phyloP scores from a whole-genome alignment of 2,888 invertebrate genomes.

The Acronicta alni region DNA sequence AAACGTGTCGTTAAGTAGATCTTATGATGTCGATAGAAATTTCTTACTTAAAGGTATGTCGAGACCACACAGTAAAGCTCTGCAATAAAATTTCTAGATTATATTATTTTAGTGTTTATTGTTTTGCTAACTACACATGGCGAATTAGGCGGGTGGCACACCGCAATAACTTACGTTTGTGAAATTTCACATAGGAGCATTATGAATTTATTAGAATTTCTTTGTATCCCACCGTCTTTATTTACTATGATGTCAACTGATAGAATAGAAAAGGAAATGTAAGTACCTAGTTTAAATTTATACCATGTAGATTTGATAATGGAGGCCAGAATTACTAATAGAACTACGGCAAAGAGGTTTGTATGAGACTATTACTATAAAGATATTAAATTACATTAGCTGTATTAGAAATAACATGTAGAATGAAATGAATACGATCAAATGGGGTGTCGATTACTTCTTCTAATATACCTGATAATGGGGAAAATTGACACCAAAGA shows the following conservation, averaged over 20 bases:
- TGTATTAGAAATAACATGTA: not conserved
- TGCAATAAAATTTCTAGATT: conserved; percentile 23
- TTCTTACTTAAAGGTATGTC: no score
- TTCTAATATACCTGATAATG: not conserved
- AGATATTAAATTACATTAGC: conserved; percentile 9
- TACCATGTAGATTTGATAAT: not conserved
- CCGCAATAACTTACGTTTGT: conserved; percentile 61
- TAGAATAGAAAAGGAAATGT: not conserved
- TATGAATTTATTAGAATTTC: conserved; percentile 60
- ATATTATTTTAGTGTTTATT: conserved; percentile 31
- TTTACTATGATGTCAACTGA: conserved; percentile 16
- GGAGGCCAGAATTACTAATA: not conserved
- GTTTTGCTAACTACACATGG: conserved; percentile 48
- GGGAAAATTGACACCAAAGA: conserved; percentile 25
- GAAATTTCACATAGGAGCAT: conserved; percentile 52
- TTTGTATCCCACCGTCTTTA: conserved; percentile 30
- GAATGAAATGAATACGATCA: conserved; percentile 9
- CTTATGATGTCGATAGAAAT: no score
- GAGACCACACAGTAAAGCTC: conserved; percentile 3
- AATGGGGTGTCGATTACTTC: conserved; percentile 15
- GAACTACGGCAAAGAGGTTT: not conserved
- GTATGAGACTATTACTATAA: not conserved
- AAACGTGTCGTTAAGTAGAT: no score
- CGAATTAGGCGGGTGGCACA: conserved; percentile 53
- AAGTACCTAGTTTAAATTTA: not conserved